Evolutionary conservation across 2,113 vertebrate genomes (phyloP).

Genomic region (Anoura caudifer): DNA sequence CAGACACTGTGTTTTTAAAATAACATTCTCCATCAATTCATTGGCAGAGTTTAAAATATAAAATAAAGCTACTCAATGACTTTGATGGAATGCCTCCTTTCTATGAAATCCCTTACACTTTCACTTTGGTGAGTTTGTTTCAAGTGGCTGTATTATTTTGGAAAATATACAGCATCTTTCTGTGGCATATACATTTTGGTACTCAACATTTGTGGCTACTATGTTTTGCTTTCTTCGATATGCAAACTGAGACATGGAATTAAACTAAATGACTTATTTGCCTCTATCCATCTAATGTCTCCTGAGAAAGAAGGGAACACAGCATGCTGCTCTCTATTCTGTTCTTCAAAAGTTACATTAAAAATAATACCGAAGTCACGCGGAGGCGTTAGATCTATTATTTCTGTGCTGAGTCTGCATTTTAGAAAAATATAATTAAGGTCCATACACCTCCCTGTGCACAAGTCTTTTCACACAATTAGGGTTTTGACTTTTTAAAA

Average conservation of each 20-base stretch:
- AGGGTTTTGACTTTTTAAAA: not conserved
- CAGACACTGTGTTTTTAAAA: not conserved
- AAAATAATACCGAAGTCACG: constrained; percentile 5
- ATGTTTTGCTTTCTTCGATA: not conserved
- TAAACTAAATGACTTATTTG: not conserved
- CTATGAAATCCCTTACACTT: not conserved
- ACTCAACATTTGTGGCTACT: not conserved
- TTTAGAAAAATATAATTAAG: not conserved
- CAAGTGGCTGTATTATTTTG: not conserved
- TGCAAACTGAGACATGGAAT: not conserved
- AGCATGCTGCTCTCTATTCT: too few relatives aligned
- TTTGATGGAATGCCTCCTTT: not conserved
- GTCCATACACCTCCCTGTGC: not conserved
- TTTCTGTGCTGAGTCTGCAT: not conserved
- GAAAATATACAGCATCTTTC: not conserved
- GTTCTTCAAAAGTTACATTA: constrained; percentile 13
- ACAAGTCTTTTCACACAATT: not conserved
- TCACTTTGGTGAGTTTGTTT: not conserved
- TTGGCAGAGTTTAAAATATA: not conserved
- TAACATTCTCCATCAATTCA: not conserved
- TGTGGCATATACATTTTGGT: not conserved
- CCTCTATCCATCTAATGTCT: not conserved
- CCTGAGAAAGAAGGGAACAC: not conserved
- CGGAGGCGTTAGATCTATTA: not conserved
- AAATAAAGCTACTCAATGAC: not conserved